Base-by-base conservation (phyloP, 2,888 invertebrate species). In the Azorinus chamasolen region DNA sequence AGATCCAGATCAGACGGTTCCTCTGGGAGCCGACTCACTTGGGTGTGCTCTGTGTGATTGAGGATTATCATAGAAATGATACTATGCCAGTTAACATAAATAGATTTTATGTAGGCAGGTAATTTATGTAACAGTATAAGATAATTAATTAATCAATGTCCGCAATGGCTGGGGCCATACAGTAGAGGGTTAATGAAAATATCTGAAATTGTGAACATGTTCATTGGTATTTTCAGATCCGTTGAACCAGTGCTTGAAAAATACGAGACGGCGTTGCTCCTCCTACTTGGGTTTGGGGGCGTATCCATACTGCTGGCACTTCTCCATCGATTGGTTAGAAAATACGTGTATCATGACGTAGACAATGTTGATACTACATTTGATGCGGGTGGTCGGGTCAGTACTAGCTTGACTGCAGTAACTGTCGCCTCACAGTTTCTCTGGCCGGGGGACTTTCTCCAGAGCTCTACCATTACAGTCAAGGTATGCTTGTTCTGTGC, bases 311-410 rank as follows among this genome's bases (percentile, higher is more conserved):
- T 86, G 22, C 68, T 89, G 24, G 89, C 88, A 0, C 39, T 87
- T 2, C 48, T 86, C n/a, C 87, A 88, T 66, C 83, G 82, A 32
- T 63, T 72, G 32, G 87, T 88, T 48, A 62, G 88, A 27, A 79
- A 77, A 16, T 65, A 85, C 74, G 80, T 89, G 22, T 89, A 84
- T 62, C 70, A 81, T 18, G 89, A 88, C 69, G 83, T 73, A 59
- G 72, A 87, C 66, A 88, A 78, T 57, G 84, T 89, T 8, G 89
- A 89, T 78, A 82, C 85, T 32, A 83, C 88, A 16, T 89, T 89
- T 46, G 89, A 89, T 59, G 88, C 88, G 12, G 88, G 87, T 10
- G 87, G 88, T 10, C 71, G 81, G 8, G 87, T 88, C 24, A 85
- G 84, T 61, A 84, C 83, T 18, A 86, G 86, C 57, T 57, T 88